Evolutionary conservation across 2,797 vertebrate species (phyloP).

Genomic region (Clarias fuscus): DNA sequence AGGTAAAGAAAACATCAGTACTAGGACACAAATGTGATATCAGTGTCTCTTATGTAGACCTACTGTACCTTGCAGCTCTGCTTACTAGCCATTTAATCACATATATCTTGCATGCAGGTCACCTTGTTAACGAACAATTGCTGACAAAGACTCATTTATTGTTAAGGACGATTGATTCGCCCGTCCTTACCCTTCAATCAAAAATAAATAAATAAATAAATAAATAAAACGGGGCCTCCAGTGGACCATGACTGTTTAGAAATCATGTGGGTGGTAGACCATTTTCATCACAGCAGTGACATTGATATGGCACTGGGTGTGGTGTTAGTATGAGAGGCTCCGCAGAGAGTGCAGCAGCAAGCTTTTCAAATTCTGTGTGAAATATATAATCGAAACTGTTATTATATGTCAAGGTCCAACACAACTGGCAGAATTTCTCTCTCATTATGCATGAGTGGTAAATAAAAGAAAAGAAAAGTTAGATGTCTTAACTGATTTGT

Average conservation of each 20-base stretch:
- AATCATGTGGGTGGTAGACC: conserved; percentile 11
- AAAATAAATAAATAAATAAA: not conserved
- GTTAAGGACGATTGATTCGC: not conserved
- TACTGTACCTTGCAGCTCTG: not conserved
- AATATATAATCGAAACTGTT: not conserved
- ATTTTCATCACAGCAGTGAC: not conserved
- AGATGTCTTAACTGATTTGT: not conserved
- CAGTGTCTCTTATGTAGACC: not conserved
- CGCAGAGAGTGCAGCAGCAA: too few species aligned
- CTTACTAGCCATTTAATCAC: not conserved
- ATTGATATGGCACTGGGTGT: not conserved
- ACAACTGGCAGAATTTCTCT: not conserved
- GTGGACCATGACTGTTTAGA: not conserved
- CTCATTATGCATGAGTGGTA: not conserved
- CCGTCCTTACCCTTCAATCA: not conserved
- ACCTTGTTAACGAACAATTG: not conserved
- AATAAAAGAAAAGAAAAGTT: not conserved
- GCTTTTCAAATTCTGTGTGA: not conserved
- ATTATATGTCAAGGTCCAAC: not conserved
- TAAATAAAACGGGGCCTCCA: not conserved
- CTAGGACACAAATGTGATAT: not conserved
- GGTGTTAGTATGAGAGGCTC: not conserved
- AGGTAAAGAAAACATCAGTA: not conserved
- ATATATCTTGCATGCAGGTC: conserved; percentile 7
- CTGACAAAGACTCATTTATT: not conserved